These are phyloP conservation scores for Pimephales promelas DNA, from an alignment of 2,113 vertebrate genomes.

Conservation along the genomic window DNA sequence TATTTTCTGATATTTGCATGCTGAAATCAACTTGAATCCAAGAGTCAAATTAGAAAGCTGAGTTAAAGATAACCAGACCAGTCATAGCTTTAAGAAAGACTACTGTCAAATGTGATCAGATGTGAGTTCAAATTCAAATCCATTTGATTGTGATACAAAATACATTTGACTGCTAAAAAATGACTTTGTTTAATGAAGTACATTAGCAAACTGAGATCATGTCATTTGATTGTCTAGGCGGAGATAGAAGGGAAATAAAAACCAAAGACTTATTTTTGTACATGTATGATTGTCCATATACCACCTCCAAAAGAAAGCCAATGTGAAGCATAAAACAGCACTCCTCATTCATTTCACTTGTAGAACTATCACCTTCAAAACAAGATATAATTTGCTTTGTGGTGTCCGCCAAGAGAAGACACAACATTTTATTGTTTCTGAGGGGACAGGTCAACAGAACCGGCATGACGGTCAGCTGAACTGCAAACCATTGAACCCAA, in stretches of 20 bases:
- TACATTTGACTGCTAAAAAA: not conserved
- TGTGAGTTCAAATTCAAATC: not conserved
- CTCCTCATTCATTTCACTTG: not conserved
- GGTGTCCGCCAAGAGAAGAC: not conserved
- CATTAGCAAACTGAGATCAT: not conserved
- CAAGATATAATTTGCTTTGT: conserved; percentile 28
- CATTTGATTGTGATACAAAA: not conserved
- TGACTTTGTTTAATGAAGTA: not conserved
- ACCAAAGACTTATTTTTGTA: not conserved
- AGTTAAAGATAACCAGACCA: not conserved
- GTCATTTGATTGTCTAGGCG: not conserved
- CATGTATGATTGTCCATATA: not conserved
- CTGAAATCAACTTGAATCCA: not conserved
- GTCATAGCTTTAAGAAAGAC: not conserved
- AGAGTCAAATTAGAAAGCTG: not conserved
- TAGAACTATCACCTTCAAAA: conserved; percentile 12
- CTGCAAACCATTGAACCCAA: conserved; percentile 47
- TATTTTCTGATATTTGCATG: not conserved
- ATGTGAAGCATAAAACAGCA: conserved; percentile 2
- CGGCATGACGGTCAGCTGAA: conserved; percentile 20
- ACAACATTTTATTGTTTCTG: not conserved
- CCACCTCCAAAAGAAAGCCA: not conserved
- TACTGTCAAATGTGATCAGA: not conserved
- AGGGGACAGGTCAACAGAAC: not conserved
- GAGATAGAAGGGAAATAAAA: not conserved